Conservation (phyloP, 1,140 invertebrate genomes). For the Drosophila mauritiana region DNA sequence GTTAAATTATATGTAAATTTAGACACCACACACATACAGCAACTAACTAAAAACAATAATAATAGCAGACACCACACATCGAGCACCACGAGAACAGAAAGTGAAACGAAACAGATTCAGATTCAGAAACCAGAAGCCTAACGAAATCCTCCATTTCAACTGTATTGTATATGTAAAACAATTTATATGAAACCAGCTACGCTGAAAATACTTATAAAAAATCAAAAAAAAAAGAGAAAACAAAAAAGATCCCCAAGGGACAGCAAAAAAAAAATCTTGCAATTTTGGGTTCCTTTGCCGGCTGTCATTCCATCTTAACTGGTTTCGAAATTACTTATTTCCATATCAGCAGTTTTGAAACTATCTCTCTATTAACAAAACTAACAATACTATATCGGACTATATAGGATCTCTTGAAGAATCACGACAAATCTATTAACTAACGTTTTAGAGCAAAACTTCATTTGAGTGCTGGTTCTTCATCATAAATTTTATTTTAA, state of each 20-base stretch:
- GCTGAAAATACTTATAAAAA: constrained; percentile 56
- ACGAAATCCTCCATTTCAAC: constrained; percentile 48
- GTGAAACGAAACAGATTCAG: too few relatives aligned
- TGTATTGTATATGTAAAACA: constrained; percentile 67
- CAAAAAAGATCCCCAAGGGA: constrained; percentile 79
- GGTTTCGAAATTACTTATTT: neutral
- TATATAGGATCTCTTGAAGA: neutral
- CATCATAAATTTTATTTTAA: too few relatives aligned
- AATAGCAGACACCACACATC: constrained; percentile 37
- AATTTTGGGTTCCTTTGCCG: constrained; percentile 25
- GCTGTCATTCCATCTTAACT: neutral
- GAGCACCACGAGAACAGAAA: constrained; percentile 40
- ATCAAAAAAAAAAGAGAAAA: constrained; percentile 56
- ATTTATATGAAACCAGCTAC: constrained; percentile 66
- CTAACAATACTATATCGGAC: neutral
- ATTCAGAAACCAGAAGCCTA: constrained; percentile 13
- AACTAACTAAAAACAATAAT: constrained; percentile 46
- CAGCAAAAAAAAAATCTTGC: constrained; percentile 49
- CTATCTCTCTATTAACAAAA: neutral
- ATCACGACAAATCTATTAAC: too few relatives aligned
- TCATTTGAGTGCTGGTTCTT: too few relatives aligned
- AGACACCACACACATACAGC: constrained; percentile 41
- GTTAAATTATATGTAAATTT: constrained; percentile 63
- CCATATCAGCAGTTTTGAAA: neutral
- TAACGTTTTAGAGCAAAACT: too few relatives aligned